Conservation (phyloP, 2,797 vertebrate genomes). For the Catharus ustulatus region DNA sequence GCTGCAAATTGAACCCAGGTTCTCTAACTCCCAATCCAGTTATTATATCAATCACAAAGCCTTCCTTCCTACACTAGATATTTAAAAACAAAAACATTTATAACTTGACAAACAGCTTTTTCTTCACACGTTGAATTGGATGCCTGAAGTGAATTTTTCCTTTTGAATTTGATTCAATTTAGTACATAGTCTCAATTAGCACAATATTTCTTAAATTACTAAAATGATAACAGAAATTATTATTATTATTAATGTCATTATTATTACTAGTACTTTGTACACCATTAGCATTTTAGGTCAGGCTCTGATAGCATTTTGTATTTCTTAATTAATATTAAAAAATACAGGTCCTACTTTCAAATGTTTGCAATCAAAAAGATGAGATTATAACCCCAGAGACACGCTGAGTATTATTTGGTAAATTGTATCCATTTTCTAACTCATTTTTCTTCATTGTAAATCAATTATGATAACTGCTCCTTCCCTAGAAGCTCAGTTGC, state of each 20-base stretch:
- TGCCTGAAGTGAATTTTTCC: not conserved
- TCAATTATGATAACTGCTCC: not conserved
- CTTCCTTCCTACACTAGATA: slow-evolving; percentile 35
- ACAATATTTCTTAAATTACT: not conserved
- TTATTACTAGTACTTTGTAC: not conserved
- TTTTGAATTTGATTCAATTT: not conserved
- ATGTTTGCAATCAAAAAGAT: not conserved
- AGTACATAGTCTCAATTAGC: not conserved
- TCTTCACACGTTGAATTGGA: not conserved
- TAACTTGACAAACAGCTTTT: not conserved
- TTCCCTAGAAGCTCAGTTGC: not conserved
- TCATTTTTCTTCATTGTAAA: not conserved
- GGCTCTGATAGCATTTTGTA: not conserved
- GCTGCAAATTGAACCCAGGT: slow-evolving; percentile 62
- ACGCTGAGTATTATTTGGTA: not conserved
- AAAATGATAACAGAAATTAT: not conserved
- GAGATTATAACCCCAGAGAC: not conserved
- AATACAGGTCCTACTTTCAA: not conserved
- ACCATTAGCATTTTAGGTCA: not conserved
- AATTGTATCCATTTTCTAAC: not conserved
- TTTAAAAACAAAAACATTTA: slow-evolving; percentile 12
- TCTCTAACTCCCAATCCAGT: slow-evolving; percentile 38
- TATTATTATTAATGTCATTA: too few species aligned
- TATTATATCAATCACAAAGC: slow-evolving; percentile 46
- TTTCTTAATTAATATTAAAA: not conserved